Evolutionary conservation across 2,797 vertebrate species (phyloP).

Genomic region (Enteromius argenteus): DNA sequence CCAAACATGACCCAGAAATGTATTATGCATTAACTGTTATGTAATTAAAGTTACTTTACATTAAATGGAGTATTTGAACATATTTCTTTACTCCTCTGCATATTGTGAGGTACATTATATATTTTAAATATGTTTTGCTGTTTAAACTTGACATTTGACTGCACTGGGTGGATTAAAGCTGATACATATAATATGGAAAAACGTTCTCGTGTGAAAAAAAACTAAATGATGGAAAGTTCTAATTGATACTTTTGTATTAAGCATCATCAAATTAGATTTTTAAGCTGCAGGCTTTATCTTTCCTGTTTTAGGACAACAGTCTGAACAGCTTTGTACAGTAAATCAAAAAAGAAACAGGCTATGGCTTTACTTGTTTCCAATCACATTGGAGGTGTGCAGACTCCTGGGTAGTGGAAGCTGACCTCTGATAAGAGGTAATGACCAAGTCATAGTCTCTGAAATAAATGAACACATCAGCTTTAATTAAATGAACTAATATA

Average conservation of each 20-base stretch:
- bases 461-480: slow-evolving; percentile 18
- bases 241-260: neutral
- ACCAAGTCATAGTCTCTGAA: slow-evolving; percentile 95
- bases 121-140: neutral
- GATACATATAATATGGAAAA: neutral
- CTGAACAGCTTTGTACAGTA: neutral
- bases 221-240: neutral
- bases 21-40: neutral
- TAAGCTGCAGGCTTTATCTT: neutral
- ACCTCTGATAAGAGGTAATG: slow-evolving; percentile 85
- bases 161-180: neutral
- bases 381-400: slow-evolving; percentile 92
- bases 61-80: neutral
- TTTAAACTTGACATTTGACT: neutral
- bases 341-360: slow-evolving; percentile 11
- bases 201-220: neutral
- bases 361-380: slow-evolving; percentile 90
- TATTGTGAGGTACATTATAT: neutral
- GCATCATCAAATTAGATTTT: neutral
- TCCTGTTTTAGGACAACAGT: neutral
- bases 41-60: neutral
- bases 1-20: too few relatives aligned
- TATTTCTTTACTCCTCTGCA: neutral
- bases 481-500: neutral
- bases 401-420: slow-evolving; percentile 89